Percentiles rank a stretch among this genome's conserved stretches.
phyloP scores from a whole-genome alignment of 1,140 invertebrate species.

The Pseudomyrmex flavicornis region DNA sequence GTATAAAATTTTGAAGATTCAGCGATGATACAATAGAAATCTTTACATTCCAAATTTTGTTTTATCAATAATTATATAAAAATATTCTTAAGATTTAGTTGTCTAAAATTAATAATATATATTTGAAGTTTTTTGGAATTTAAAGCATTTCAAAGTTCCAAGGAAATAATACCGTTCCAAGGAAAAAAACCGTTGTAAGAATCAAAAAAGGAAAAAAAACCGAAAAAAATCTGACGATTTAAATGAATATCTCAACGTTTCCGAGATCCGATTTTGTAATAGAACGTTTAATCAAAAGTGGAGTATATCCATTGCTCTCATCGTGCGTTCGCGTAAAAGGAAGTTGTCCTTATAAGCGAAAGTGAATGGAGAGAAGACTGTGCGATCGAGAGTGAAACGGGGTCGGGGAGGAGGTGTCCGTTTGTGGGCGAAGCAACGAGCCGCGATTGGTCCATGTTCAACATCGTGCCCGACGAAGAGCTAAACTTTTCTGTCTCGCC shows the following conservation, averaged over 20 bases:
- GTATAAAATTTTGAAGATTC: background rate
- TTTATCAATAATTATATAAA: too few species aligned
- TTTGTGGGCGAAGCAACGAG: slow-evolving; percentile 16
- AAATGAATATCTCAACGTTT: background rate
- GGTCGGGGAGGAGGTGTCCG: slow-evolving; percentile 21
- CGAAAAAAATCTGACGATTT: background rate
- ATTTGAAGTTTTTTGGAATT: background rate
- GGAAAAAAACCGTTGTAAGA: background rate
- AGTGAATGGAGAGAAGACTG: slow-evolving; percentile 28
- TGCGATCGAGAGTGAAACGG: slow-evolving; percentile 37
- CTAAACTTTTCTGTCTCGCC: slow-evolving; percentile 1
- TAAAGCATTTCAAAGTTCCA: background rate
- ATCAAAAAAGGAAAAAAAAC: background rate
- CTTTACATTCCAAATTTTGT: background rate
- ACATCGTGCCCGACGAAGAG: background rate
- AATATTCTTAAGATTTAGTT: too few species aligned
- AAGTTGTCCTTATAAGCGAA: slow-evolving; percentile 20
- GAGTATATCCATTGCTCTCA: background rate
- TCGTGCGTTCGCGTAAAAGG: slow-evolving; percentile 5
- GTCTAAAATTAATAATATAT: too few species aligned
- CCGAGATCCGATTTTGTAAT: background rate
- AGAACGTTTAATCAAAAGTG: slow-evolving; percentile 41
- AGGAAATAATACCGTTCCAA: background rate
- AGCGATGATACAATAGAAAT: background rate
- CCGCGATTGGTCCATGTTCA: slow-evolving; percentile 13